phyloP scores from a whole-genome alignment of 2,797 vertebrate genomes.

The Aulostomus chinensis region DNA sequence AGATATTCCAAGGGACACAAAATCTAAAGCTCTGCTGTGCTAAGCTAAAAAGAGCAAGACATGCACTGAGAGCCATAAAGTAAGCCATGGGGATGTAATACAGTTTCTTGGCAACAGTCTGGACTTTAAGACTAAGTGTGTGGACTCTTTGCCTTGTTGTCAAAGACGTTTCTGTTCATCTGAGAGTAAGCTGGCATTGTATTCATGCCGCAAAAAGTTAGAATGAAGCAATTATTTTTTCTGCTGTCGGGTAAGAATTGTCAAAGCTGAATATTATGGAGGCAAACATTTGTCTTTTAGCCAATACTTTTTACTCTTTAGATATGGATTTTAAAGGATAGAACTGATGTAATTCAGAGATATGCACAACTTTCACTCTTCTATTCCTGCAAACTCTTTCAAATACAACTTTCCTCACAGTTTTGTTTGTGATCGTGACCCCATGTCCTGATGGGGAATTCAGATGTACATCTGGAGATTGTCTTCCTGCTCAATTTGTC shows the following conservation, averaged over 20 bases:
- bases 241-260: constrained; percentile 69
- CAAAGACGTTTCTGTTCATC: constrained; percentile 32
- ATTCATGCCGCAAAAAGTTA: background rate
- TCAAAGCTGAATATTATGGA: too few relatives aligned
- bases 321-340: too few relatives aligned
- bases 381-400: too few relatives aligned
- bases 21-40: background rate
- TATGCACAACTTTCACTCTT: too few relatives aligned
- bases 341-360: too few relatives aligned
- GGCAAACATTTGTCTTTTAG: too few relatives aligned
- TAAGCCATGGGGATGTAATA: constrained; percentile 9
- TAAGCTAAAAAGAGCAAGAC: background rate
- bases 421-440: constrained; percentile 13
- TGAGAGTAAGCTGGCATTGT: background rate
- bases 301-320: too few relatives aligned
- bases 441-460: constrained; percentile 46
- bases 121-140: constrained; percentile 65
- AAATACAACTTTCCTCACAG: constrained; percentile 35
- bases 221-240: constrained; percentile 60
- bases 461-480: constrained; percentile 45
- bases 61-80: constrained; percentile 27
- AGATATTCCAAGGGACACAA: too few relatives aligned
- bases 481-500: constrained; percentile 18
- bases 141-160: constrained; percentile 12
- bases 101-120: constrained; percentile 37